Conservation (phyloP, 2,888 invertebrate species). For the Watsonalla binaria region DNA sequence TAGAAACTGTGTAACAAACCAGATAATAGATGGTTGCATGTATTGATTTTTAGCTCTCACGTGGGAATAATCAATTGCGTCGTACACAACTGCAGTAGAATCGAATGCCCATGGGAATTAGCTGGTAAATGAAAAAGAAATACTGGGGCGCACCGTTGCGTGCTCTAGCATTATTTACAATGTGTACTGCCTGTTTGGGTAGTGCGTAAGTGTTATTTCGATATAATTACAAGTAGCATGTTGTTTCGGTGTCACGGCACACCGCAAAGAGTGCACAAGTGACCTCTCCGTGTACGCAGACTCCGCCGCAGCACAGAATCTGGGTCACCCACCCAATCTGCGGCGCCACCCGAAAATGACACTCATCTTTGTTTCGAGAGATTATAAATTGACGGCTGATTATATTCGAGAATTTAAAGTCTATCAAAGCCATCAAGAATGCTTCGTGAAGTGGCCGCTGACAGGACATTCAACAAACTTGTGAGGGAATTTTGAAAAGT, state of each 20-base stretch:
- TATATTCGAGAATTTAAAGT: neutral
- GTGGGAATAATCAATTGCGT: constrained; percentile 49
- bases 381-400: neutral
- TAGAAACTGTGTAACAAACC: constrained; percentile 44
- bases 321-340: constrained; percentile 50
- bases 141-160: constrained; percentile 15
- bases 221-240: constrained; percentile 26
- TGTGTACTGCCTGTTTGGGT: constrained; percentile 18
- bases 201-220: constrained; percentile 24
- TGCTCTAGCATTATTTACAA: constrained; percentile 23
- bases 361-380: constrained; percentile 13
- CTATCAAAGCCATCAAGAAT: neutral
- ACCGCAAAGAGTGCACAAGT: constrained; percentile 27
- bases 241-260: constrained; percentile 47
- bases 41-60: constrained; percentile 37
- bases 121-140: constrained; percentile 7
- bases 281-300: constrained; percentile 57
- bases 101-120: constrained; percentile 29
- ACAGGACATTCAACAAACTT: too few species aligned
- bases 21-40: constrained; percentile 16
- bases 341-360: constrained; percentile 44
- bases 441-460: neutral
- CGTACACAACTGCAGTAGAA: constrained; percentile 27
- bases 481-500: too few species aligned
- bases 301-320: constrained; percentile 49